Evolutionary conservation across 1,140 invertebrate species (phyloP), one percentile per base, ranked within the genome.

Genomic region (Epicauta chinensis): DNA sequence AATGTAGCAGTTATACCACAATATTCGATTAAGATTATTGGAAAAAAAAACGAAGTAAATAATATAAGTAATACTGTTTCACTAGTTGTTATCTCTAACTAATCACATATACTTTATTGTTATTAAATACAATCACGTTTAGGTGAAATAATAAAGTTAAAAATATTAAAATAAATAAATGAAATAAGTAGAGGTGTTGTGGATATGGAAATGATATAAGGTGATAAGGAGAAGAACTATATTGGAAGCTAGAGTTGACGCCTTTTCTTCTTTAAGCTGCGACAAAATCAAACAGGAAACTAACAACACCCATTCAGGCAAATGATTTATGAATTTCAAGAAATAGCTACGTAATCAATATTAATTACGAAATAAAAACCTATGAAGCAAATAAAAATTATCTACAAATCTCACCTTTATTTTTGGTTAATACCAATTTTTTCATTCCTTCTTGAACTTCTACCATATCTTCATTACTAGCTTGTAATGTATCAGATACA

Each of bases 401-500:
- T 7, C 23, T 23, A 23, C 1, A 34, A 15, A 15, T 37, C 63
- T 77, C 76, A 69, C 77, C 65, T 40, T 62, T 61, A 14, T 17
- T 51, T 57, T 66, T 63, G 1, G 68, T 46, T 41, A 64, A 64
- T 39, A 66, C 45, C 7, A 85, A 72, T 64, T 80, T 82, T 70
- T 78, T 81, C 75, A 85, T 81, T 55, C 79, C 80, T 61, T 83
- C 80, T 59, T 78, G 75, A 31, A 84, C 81, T 67, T 85, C 81
- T 60, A 79, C 76, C 57, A 84, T 72, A 65, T 85, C 82, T 57
- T 76, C 73, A 53, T 73, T 75, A 50, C 75, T 73, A 30, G 77
- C 75, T 69, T 77, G 76, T 64, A 82, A 78, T 55, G 76, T 77
- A 68, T 86, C 83, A 55, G 82, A 84, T 59, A 86, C 77, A 74